These are phyloP conservation scores for Antedon mediterranea DNA, from an alignment of 53 echinoderm and acorn worm species.

Conservation along the genomic window DNA sequence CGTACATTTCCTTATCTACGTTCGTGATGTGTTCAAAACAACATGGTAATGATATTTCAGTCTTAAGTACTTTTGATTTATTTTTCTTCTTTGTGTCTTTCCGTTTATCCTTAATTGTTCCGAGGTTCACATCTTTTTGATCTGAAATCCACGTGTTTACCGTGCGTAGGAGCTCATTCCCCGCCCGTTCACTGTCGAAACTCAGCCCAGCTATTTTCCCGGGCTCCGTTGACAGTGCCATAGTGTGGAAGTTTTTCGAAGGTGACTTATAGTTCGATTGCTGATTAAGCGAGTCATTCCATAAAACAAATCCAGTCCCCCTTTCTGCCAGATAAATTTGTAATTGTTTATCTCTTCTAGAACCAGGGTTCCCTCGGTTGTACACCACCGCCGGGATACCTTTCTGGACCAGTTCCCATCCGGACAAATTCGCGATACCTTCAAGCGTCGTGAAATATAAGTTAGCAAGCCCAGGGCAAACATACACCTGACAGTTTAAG, in stretches of 20 bases:
- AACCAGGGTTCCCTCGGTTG: slow-evolving; percentile 33
- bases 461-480: slow-evolving; percentile 82
- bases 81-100: slow-evolving; percentile 33
- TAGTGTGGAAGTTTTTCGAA: slow-evolving; percentile 77
- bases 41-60: slow-evolving; percentile 78
- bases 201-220: slow-evolving; percentile 70
- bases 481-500: slow-evolving; percentile 79
- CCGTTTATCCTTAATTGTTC: not conserved
- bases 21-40: slow-evolving; percentile 93
- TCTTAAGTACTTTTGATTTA: slow-evolving; percentile 42
- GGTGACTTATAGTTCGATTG: slow-evolving; percentile 73
- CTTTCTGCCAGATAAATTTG: slow-evolving; percentile 73
- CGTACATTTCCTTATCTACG: slow-evolving; percentile 58
- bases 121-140: slow-evolving; percentile 18
- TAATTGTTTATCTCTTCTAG: slow-evolving; percentile 31
- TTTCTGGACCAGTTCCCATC: slow-evolving; percentile 83
- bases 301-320: slow-evolving; percentile 81
- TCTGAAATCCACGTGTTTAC: slow-evolving; percentile 58
- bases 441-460: slow-evolving; percentile 73
- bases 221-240: slow-evolving; percentile 36
- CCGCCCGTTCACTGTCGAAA: slow-evolving; percentile 75
- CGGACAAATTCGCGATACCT: slow-evolving; percentile 77
- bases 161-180: slow-evolving; percentile 44
- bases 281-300: slow-evolving; percentile 54
- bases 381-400: slow-evolving; percentile 82